phyloP scores from a whole-genome alignment of 64 coral and sea anemone genomes.

The Stichodactyla mertensii region DNA sequence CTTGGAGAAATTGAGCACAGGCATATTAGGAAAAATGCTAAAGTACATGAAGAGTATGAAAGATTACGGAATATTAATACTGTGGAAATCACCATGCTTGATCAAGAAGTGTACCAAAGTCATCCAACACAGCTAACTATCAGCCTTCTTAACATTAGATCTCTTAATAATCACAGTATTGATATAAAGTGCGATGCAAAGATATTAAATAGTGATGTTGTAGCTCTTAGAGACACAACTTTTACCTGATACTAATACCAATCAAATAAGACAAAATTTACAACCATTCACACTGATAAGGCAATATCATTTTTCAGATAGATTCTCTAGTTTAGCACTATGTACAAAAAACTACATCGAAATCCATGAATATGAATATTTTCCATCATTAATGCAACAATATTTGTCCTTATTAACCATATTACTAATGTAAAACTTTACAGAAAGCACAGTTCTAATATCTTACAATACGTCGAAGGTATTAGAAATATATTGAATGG shows the following conservation, averaged over 20 bases:
- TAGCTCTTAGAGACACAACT: no score
- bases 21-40: not conserved
- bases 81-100: not conserved
- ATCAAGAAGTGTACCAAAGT: not conserved
- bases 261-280: constrained; percentile 10
- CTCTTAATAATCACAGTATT: constrained; percentile 26
- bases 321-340: constrained; percentile 11
- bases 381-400: not conserved
- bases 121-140: not conserved
- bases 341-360: constrained; percentile 34
- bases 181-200: constrained; percentile 6
- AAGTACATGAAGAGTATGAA: not conserved
- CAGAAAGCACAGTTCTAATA: no score
- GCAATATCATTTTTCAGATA: constrained; percentile 42
- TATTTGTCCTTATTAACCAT: not conserved
- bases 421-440: no score
- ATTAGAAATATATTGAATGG: no score
- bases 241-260: not conserved
- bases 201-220: not conserved
- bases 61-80: not conserved
- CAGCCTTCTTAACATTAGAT: constrained; percentile 6
- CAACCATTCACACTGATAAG: constrained; percentile 25
- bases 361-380: constrained; percentile 37
- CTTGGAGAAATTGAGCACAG: not conserved
- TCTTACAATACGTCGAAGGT: no score